Conservation (phyloP, 2,888 invertebrate genomes). For the Chymomyza amoena region DNA sequence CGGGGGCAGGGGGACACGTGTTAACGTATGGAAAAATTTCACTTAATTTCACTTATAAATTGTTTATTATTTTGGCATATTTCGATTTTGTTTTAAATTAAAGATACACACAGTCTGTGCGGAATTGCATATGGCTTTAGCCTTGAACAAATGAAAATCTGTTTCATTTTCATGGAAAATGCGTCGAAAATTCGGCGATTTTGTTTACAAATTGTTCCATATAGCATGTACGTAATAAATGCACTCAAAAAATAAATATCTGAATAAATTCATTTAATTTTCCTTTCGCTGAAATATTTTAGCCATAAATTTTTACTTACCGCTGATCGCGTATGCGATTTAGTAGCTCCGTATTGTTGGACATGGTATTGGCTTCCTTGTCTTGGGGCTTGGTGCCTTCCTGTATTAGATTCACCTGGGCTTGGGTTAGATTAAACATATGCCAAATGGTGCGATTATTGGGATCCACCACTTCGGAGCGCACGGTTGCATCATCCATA, state of each 20-base stretch:
- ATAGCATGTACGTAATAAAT: not conserved
- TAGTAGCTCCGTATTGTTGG: slow-evolving; percentile 58
- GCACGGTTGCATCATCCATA: slow-evolving; percentile 63
- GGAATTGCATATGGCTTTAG: slow-evolving; percentile 53
- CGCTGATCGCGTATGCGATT: slow-evolving; percentile 60
- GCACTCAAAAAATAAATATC: not conserved
- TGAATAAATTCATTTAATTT: not conserved
- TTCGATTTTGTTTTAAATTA: not conserved
- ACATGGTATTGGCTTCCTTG: slow-evolving; percentile 59
- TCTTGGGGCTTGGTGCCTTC: slow-evolving; percentile 60
- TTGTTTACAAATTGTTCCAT: slow-evolving; percentile 15
- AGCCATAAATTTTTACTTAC: slow-evolving; percentile 53
- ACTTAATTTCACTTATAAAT: not conserved
- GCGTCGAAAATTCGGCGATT: slow-evolving; percentile 13
- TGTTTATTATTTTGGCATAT: not conserved
- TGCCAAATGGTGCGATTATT: slow-evolving; percentile 72
- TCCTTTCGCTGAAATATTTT: not conserved
- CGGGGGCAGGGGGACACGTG: too few relatives aligned
- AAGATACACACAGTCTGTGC: slow-evolving; percentile 25
- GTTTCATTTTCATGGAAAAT: slow-evolving; percentile 1
- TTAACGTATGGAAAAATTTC: not conserved
- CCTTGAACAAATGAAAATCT: slow-evolving; percentile 39
- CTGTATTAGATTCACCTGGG: slow-evolving; percentile 69
- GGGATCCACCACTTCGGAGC: slow-evolving; percentile 74
- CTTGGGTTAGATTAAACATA: slow-evolving; percentile 76